Base-by-base conservation (phyloP, 2,888 invertebrate genomes). In the Sinotaia quadrata region DNA sequence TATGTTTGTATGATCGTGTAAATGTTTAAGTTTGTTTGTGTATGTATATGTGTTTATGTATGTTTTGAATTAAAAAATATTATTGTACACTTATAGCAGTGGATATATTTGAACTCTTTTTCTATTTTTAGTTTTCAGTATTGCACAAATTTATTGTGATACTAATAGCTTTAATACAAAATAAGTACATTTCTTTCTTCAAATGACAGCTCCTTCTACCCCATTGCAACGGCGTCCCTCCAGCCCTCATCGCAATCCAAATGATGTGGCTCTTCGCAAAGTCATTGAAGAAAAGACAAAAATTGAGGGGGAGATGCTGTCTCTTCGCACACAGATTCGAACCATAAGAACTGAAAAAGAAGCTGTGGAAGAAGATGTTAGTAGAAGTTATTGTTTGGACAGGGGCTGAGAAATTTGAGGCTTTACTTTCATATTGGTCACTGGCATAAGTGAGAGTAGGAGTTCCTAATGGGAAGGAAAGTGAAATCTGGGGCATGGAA, bases 201-300 rank as follows among this genome's bases (percentile, higher is more conserved):
- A n/a, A n/a, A n/a, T n/a, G n/a, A 5, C 60, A 75, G 75, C 69
- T 66, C 67, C 71, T 18, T 54, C 67, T 31, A 54, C 72, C 21
- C 51, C 49, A 10, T 29, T 61, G 31, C 36, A 27, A 24, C 54
- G 79, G 60, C 80, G 81, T 12, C 78, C 78, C 10, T 78, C 81
- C 68, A 80, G 81, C 24, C 81, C 79, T 8, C 34, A 49, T 12
- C 71, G 82, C 21, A 76, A 81, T 33, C 70, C 81, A 2, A 82
- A 79, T 70, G 84, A 84, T 74, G 73, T 84, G 47, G 80, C 81
- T 4, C 67, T 84, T 27, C 72, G 83, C 21, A 82, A 82, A 61
- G 80, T 83, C 33, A 84, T 83, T 24, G 79, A 78, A 41, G 84
- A 85, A 61, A 85, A 85, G 61, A 85, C 83, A 5, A 83, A 84